These are phyloP conservation scores for Neoaliturus tenellus DNA, from an alignment of 2,888 invertebrate genomes.

Conservation along the genomic window DNA sequence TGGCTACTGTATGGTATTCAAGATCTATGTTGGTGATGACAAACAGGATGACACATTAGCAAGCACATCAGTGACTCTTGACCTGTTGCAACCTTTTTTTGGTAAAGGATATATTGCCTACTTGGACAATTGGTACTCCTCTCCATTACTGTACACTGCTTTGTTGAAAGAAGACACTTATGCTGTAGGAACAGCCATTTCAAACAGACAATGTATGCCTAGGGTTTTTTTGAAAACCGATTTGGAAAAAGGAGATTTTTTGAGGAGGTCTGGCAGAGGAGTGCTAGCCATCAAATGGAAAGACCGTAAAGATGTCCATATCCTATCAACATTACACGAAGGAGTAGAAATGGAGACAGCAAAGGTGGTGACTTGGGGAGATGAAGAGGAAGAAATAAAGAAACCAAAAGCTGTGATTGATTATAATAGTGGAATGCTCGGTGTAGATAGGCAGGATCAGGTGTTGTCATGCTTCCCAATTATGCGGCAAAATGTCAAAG, in stretches of 20 bases:
- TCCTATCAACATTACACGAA: conserved; percentile 39
- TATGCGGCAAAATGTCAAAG: conserved; percentile 36
- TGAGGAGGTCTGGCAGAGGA: conserved; percentile 39
- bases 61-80: conserved; percentile 47
- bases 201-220: conserved; percentile 35
- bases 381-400: conserved; percentile 8
- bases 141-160: conserved; percentile 43
- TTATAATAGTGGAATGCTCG: conserved; percentile 45
- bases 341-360: conserved; percentile 39
- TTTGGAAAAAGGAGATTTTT: conserved; percentile 16
- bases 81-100: conserved; percentile 34
- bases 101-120: conserved; percentile 38
- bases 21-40: conserved; percentile 45
- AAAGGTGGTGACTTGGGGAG: conserved; percentile 7
- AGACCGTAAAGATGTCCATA: conserved; percentile 40
- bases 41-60: conserved; percentile 14
- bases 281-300: conserved; percentile 48
- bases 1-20: conserved; percentile 47
- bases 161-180: conserved; percentile 34
- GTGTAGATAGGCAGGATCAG: conserved; percentile 38
- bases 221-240: background rate
- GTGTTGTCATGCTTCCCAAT: conserved; percentile 42
- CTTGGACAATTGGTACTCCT: conserved; percentile 52
- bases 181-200: conserved; percentile 41
- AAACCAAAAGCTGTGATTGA: conserved; percentile 44